Evolutionary conservation across 2,113 vertebrate genomes (phyloP).

Genomic region (Dasyornis broadbenti): DNA sequence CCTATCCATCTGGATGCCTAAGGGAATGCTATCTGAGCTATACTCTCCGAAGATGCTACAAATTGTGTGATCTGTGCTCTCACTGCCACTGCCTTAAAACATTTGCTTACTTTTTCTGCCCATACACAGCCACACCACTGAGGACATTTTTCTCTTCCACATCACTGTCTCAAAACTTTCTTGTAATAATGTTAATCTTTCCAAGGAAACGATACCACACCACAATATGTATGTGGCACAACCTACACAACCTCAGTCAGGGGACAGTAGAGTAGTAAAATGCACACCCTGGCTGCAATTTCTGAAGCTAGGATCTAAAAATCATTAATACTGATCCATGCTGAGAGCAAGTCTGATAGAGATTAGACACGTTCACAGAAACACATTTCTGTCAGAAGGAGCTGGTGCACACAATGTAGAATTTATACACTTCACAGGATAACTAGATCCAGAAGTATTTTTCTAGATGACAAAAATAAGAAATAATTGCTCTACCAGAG

Average conservation of each 20-base stretch:
- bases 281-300: background rate
- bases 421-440: background rate
- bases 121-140: background rate
- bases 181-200: background rate
- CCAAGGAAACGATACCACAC: background rate
- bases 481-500: background rate
- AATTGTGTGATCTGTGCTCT: background rate
- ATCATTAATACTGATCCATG: background rate
- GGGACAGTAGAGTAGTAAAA: background rate
- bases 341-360: background rate
- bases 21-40: background rate
- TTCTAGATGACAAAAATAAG: background rate
- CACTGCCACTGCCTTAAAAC: background rate
- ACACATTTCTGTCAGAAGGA: background rate
- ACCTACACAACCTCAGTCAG: background rate
- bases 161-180: background rate
- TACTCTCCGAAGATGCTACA: background rate
- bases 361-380: background rate
- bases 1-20: background rate
- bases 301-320: background rate
- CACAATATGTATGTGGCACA: background rate
- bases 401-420: background rate
- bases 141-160: background rate
- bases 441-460: background rate
- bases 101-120: background rate